Evolutionary conservation across 1,140 invertebrate genomes (phyloP), one percentile per base, ranked within the genome.

Genomic region (Paraescarpia echinospica): DNA sequence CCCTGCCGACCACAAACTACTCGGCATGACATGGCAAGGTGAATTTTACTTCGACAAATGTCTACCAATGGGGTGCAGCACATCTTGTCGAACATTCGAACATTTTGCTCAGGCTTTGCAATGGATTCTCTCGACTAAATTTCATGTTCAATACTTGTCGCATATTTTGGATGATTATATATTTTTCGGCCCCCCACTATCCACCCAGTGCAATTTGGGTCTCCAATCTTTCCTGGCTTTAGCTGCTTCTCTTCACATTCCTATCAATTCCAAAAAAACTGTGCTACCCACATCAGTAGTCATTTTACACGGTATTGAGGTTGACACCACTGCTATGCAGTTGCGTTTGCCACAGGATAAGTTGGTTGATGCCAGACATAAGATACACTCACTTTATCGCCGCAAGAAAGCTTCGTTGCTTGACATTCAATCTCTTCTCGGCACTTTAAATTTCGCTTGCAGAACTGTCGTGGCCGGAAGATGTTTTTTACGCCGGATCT

Each of bases 111-210:
- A 77, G 59, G 59, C 90, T 1, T 90, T 90, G 6, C 90, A 90
- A 22, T 90, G 90, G 90, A 41, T 90, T 27, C 6, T 90, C 14
- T 6, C 18, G 14, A 90, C 34, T 41, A 90, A 90, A 27, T 90
- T 90, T n/a, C 34, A 33, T 35, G 90, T 90, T 41, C 31, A 6
- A 18, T 90, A 90, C 27, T 22, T 90, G 14, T 90, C 90, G 14
- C 90, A 90, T 90, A 90, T 90, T n/a, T 27, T 90, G n/a, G 90
- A 90, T 41, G 90, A 90, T 22, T 90, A 9, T 90, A 22, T 90
- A 1, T 90, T 90, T 90, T n/a, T 90, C n/a, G 90, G 8, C 14
- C 14, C 90, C 35, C n/a, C 90, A 4, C 14, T 1, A 1, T 18
- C 90, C 14, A 90, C n/a, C 14, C 6, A 18, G 6, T 90, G 90